Evolutionary conservation across 1,140 invertebrate species (phyloP).

Genomic region (Dendrolimus punctatus): DNA sequence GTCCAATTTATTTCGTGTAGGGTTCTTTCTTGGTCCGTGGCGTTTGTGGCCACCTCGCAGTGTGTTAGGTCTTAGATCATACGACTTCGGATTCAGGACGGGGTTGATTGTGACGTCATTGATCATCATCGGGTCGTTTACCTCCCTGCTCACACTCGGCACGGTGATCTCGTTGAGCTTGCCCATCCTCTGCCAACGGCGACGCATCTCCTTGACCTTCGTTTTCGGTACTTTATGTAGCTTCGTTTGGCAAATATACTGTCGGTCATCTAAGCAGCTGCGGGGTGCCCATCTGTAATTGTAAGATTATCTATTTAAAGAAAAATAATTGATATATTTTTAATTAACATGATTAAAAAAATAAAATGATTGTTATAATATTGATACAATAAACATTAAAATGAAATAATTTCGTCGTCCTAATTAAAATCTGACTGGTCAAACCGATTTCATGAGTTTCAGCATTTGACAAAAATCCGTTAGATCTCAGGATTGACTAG

Average conservation of each 20-base stretch:
- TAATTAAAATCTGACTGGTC: no score
- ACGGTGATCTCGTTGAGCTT: conserved; percentile 67
- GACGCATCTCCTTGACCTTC: conserved; percentile 49
- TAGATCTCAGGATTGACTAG: no score
- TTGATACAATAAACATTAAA: no score
- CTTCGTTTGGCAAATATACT: conserved; percentile 79
- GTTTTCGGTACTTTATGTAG: conserved; percentile 57
- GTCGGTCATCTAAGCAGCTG: conserved; percentile 73
- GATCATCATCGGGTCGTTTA: conserved; percentile 39
- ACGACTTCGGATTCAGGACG: conserved; percentile 43
- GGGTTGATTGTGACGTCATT: conserved; percentile 56
- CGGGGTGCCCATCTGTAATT: conserved; percentile 73
- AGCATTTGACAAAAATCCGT: no score
- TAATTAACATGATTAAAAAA: no score
- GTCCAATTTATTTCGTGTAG: conserved; percentile 24
- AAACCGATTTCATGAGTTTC: no score
- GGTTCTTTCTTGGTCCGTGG: conserved; percentile 14
- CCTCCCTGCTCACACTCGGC: conserved; percentile 49
- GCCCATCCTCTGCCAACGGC: conserved; percentile 57
- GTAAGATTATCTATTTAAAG: no score
- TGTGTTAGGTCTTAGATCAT: conserved; percentile 41
- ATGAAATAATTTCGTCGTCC: no score
- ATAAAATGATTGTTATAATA: no score
- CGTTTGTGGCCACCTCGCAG: conserved; percentile 19
- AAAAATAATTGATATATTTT: no score